A percentile compares a stretch with the other conserved stretches of the same genome.
These are phyloP conservation scores for Macrotrachela quadricornifera DNA, from an alignment of 1,140 invertebrate genomes.

Conservation along the genomic window DNA sequence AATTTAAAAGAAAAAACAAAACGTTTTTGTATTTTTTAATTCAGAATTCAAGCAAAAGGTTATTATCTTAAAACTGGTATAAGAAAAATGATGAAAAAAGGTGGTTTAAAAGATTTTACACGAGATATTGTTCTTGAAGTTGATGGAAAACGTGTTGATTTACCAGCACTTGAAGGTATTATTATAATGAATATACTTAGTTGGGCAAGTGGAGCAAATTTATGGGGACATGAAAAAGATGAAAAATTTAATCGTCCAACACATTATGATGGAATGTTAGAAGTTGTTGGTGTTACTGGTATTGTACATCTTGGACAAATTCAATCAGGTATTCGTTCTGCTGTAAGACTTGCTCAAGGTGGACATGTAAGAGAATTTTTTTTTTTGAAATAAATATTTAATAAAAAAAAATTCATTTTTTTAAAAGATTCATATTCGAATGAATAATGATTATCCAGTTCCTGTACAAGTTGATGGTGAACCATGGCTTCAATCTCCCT, in stretches of 20 bases:
- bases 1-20: too few relatives aligned
- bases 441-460: constrained; percentile 55
- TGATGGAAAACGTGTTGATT: constrained; percentile 72
- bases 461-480: constrained; percentile 98
- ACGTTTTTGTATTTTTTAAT: constrained; percentile 10
- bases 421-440: constrained; percentile 39
- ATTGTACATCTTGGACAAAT: constrained; percentile 97
- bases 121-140: constrained; percentile 81
- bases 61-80: constrained; percentile 97
- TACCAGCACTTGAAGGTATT: constrained; percentile 85
- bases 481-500: constrained; percentile 89
- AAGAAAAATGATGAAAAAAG: constrained; percentile 81
- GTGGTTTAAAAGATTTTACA: constrained; percentile 57
- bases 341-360: constrained; percentile 88
- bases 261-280: constrained; percentile 95
- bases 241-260: constrained; percentile 93
- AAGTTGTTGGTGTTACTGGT: constrained; percentile 92
- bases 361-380: constrained; percentile 29
- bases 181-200: constrained; percentile 97
- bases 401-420: constrained; percentile 19
- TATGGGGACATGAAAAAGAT: constrained; percentile 96
- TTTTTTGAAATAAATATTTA: not conserved
- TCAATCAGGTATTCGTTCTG: constrained; percentile 60
- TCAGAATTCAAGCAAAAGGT: constrained; percentile 80
- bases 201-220: constrained; percentile 97